Evolutionary conservation across 1,140 invertebrate species (phyloP), one percentile per base, ranked within the genome.

Genomic region (Drosophila pseudoobscura): DNA sequence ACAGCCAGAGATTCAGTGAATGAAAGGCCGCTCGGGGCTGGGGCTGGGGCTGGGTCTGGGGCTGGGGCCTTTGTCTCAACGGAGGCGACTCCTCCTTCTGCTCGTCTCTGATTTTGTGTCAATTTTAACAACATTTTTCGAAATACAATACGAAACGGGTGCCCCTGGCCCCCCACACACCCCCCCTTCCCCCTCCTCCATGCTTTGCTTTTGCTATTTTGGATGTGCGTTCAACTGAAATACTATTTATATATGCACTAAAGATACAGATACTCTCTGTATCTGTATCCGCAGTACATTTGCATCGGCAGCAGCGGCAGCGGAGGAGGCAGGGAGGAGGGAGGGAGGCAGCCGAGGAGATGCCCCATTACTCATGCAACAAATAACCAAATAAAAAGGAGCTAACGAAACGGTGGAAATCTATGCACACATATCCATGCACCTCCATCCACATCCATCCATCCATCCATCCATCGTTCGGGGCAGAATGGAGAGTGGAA

Each of bases 221-320:
- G 75, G 78, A 74, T 78, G 82, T 75, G 82, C 82, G 82, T 87
- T 87, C 83, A 72, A 88, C 83, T 87, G 82, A 87, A 87, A 82
- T 88, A 88, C 82, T 87, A 87, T 87, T 87, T 87, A 87, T 85
- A 85, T 73, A 85, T 87, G 80, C 82, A 84, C 69, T 53, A 72
- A 75, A 82, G 80, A 85, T 74, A 69, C 63, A 76, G 69, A 62
- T 71, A 66, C 45, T 41, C 35, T 39, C 4, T 13, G 35, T 39
- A 39, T 39, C 35, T 39, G 35, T 39, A 39, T 39, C 35, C 35
- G 35, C 35, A 49, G 69, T 75, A 88, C 83, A 82, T 87, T 88
- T 87, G 78, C 82, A 85, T 85, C 74, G 75, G 79, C 69, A 53
- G 49, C 74, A 17, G 17, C 29, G 5, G 11, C 11, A 39, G 8